Evolutionary conservation across 2,888 invertebrate species (phyloP).

Genomic region (Nephrotoma guestfalica): DNA sequence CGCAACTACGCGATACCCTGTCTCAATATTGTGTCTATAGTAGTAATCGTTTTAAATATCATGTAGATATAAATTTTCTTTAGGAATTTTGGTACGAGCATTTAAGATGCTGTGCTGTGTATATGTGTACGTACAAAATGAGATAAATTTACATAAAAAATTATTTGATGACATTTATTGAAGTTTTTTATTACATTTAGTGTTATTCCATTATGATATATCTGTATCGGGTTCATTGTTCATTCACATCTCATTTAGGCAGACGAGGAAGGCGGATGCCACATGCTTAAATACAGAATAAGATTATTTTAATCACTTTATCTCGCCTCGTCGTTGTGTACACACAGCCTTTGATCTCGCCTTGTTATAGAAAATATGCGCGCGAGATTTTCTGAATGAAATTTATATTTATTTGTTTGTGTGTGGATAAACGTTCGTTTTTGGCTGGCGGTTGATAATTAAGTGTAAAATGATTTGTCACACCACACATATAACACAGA

Average conservation of each 20-base stretch:
- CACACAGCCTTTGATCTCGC: background rate
- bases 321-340: background rate
- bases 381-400: background rate
- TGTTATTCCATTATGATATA: background rate
- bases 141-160: background rate
- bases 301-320: background rate
- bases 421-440: background rate
- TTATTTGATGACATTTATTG: background rate
- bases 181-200: background rate
- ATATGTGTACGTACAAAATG: background rate
- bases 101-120: background rate
- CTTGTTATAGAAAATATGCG: background rate
- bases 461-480: background rate
- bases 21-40: background rate
- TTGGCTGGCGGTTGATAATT: background rate
- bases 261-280: background rate
- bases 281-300: background rate
- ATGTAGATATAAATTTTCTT: background rate
- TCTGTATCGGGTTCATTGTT: background rate
- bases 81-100: background rate
- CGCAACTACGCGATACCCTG: background rate
- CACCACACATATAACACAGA: background rate
- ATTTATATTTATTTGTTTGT: background rate
- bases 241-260: background rate
- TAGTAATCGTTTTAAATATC: background rate